Evolutionary conservation across 37 sponge, comb jelly and placozoan genomes (phyloP), one percentile per base, ranked within the genome.

Genomic region (Lycopodina hypogea): DNA sequence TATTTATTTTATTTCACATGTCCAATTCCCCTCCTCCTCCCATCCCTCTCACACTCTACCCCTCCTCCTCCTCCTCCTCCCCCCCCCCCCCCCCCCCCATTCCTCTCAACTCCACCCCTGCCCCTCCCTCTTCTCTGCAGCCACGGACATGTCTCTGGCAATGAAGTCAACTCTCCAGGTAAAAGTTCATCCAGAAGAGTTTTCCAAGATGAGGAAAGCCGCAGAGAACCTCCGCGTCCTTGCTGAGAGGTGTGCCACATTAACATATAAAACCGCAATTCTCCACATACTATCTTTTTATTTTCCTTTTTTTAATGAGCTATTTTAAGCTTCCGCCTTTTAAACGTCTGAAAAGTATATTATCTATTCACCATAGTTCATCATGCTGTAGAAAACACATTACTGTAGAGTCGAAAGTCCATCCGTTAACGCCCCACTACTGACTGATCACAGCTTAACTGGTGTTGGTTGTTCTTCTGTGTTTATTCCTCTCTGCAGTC

Each of bases 121-220:
- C 48, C 48, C 48, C 12, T 45, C 29, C 62, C 34, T 60, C 41
- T 55, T 38, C 34, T 1, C 28, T 74, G 17, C 48, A 86, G 87
- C 93, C 28, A 58, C 88, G 57, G 88, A 92, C 69, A 88, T 92
- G 82, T 92, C 93, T 21, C 78, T 92, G 56, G 79, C 90, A 32
- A 51, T 77, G 30, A 87, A 88, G 64, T 78, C 93, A 19, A 80
- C 92, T 12, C 66, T 79, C 42, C 53, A 67, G n/a, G 74, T 74
- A 32, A 72, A 56, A 24, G 39, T 81, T 42, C 45, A 62, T 38
- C 81, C 81, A 1, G 82, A 87, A 32, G 80, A 92, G 64, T 92
- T 87, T 61, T 29, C 56, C 2, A 36, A 78, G 35, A 60, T 88
- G 71, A 83, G 67, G 40, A 73, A 53, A 40, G 74, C 63, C 4